Conservation (phyloP, 2,113 vertebrate genomes). For the Neopipo cinnamomea region DNA sequence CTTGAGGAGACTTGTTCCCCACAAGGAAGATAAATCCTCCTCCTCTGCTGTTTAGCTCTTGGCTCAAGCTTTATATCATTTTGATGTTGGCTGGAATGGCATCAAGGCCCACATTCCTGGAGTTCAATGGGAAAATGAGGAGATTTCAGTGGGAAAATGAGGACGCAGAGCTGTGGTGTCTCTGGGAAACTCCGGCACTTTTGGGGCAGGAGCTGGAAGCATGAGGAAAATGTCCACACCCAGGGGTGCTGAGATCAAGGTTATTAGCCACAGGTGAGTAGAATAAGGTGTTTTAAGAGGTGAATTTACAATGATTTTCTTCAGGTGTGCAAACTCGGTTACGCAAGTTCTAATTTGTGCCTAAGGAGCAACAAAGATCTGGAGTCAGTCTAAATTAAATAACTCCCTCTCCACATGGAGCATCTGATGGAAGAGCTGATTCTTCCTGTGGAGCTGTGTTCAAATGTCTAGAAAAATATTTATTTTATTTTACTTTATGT, state of each 20-base stretch:
- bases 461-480: not conserved
- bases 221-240: not conserved
- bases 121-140: not conserved
- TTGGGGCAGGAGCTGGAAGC: not conserved
- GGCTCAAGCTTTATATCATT: not conserved
- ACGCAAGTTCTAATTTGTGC: not conserved
- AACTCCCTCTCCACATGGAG: not conserved
- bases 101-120: fast-evolving
- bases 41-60: not conserved
- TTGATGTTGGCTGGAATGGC: not conserved
- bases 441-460: not conserved
- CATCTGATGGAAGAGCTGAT: not conserved
- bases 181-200: not conserved
- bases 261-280: not conserved
- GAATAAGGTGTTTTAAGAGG: not conserved
- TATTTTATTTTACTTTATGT: not conserved
- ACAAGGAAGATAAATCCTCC: not conserved
- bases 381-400: not conserved
- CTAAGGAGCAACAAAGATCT: not conserved
- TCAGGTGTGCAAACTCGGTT: not conserved
- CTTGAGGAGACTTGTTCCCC: not conserved
- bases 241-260: not conserved
- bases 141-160: not conserved
- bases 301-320: not conserved
- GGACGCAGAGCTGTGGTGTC: not conserved